These are phyloP conservation scores for Manis javanica DNA, from an alignment of 2,797 vertebrate species.

Conservation along the genomic window DNA sequence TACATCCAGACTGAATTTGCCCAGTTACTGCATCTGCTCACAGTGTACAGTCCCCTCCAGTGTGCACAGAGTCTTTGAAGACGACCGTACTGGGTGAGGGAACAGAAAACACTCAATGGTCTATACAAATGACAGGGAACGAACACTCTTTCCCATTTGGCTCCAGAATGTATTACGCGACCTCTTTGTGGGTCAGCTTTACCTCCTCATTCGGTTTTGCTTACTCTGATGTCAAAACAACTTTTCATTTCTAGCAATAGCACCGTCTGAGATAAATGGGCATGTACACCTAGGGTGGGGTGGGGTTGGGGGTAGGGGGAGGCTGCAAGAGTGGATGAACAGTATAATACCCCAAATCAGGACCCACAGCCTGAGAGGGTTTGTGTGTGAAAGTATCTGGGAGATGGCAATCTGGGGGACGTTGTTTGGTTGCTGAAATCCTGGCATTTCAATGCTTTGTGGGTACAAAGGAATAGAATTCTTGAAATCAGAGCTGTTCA, in stretches of 20 bases:
- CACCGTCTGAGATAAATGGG: fast-evolving
- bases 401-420: neutral
- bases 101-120: slow-evolving; percentile 50
- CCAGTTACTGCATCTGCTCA: slow-evolving; percentile 31
- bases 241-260: neutral
- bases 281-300: too few species aligned
- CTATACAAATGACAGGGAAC: neutral
- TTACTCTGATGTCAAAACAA: neutral
- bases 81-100: neutral
- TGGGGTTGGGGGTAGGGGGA: fast-evolving
- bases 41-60: neutral
- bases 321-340: fast-evolving
- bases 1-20: neutral
- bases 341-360: neutral
- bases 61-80: slow-evolving; percentile 34
- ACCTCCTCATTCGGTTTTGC: neutral
- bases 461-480: slow-evolving; percentile 3
- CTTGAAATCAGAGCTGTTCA: slow-evolving; percentile 34
- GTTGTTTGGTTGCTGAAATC: neutral
- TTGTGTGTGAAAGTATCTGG: fast-evolving
- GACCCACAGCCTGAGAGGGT: neutral
- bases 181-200: neutral
- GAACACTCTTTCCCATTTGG: neutral
- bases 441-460: neutral
- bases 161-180: neutral